Percentiles rank a stretch among this genome's conserved stretches.
Evolutionary conservation across 2,888 invertebrate species (phyloP).

Genomic region (Brachylomia viminalis): DNA sequence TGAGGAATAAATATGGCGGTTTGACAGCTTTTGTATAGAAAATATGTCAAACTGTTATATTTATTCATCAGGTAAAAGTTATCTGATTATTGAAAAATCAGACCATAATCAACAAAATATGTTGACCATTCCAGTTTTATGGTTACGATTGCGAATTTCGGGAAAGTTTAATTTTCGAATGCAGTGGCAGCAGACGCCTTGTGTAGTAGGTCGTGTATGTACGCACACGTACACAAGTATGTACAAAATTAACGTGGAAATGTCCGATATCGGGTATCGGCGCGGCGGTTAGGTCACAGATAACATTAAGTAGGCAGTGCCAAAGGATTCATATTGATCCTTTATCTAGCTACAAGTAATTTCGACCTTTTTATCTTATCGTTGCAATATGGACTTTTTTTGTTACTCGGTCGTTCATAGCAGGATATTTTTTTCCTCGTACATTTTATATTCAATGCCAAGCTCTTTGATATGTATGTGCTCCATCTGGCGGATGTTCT

Average conservation of each 20-base stretch:
- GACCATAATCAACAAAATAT: constrained; percentile 2
- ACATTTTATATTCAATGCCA: constrained; percentile 59
- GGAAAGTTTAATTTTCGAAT: constrained; percentile 22
- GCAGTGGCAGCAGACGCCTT: constrained; percentile 8
- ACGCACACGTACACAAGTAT: constrained; percentile 1
- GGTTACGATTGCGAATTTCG: constrained; percentile 12
- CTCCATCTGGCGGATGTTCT: constrained; percentile 89
- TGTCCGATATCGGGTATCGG: constrained; percentile 18
- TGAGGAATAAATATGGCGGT: too few species aligned
- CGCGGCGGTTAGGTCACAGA: constrained; percentile 37
- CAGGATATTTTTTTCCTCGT: constrained; percentile 44
- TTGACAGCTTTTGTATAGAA: too few species aligned
- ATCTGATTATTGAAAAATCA: too few species aligned
- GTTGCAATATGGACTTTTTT: constrained; percentile 8
- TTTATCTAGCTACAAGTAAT: constrained; percentile 28
- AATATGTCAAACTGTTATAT: too few species aligned
- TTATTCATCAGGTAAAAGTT: too few species aligned
- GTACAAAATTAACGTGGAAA: constrained; percentile 11
- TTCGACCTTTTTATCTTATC: constrained; percentile 28
- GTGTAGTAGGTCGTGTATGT: constrained; percentile 15
- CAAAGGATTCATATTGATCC: constrained; percentile 25
- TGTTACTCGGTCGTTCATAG: constrained; percentile 14
- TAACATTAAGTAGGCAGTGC: constrained; percentile 22
- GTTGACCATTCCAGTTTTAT: constrained; percentile 5
- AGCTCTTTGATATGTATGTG: constrained; percentile 73